Conservation (phyloP, 2,113 vertebrate genomes). For the Otis tarda region DNA sequence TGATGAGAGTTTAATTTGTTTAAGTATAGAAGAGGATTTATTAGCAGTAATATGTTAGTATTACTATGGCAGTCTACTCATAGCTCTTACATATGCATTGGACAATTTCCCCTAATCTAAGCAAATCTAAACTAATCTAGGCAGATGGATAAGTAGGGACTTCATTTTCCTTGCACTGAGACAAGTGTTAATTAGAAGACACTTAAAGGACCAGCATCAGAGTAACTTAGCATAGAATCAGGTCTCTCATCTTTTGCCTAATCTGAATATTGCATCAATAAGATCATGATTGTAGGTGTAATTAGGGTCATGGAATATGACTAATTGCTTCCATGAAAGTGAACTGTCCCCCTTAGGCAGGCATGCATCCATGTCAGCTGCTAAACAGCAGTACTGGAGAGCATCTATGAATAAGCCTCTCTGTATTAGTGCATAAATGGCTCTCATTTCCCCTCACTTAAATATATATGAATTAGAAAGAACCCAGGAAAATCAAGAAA, state of each 20-base stretch:
- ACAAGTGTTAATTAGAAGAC: slow-evolving; percentile 42
- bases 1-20: slow-evolving; percentile 48
- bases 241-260: neutral
- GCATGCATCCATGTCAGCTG: neutral
- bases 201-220: neutral
- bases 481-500: neutral
- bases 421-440: neutral
- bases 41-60: slow-evolving; percentile 25
- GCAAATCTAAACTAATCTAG: slow-evolving; percentile 54
- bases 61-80: neutral
- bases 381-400: neutral
- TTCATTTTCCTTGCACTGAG: slow-evolving; percentile 21
- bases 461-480: neutral
- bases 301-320: neutral
- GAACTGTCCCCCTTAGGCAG: neutral
- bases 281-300: neutral
- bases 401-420: neutral
- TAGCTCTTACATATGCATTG: slow-evolving; percentile 39
- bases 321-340: neutral
- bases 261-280: neutral
- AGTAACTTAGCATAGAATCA: neutral
- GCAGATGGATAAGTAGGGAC: neutral
- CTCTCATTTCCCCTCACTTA: neutral
- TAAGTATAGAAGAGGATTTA: slow-evolving; percentile 28
- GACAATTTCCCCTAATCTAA: slow-evolving; percentile 37